Conservation (phyloP, 2,888 invertebrate genomes). For the Zaprionus lineosus region DNA sequence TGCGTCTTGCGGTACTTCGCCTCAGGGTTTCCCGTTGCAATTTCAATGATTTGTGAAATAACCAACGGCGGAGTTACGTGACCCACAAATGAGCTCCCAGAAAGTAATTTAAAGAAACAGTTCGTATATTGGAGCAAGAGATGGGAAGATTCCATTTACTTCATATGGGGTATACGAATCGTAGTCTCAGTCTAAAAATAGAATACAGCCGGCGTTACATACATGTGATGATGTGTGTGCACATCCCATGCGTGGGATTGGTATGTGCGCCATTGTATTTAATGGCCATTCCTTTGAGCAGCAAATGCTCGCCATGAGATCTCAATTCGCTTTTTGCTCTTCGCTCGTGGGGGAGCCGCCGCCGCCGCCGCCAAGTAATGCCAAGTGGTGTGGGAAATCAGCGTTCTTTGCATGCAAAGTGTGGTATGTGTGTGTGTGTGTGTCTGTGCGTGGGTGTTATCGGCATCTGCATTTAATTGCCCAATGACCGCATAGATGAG, state of each 20-base stretch:
- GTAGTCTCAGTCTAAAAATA: slow-evolving; percentile 51
- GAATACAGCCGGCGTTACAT: slow-evolving; percentile 26
- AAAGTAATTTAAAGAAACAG: too few species aligned
- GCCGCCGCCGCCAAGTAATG: too few species aligned
- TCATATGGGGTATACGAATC: background rate
- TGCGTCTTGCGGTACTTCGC: slow-evolving; percentile 10
- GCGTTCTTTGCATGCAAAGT: slow-evolving; percentile 28
- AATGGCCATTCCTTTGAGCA: slow-evolving; percentile 31
- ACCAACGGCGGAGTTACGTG: slow-evolving; percentile 13
- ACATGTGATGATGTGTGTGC: slow-evolving; percentile 22
- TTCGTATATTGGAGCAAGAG: too few species aligned
- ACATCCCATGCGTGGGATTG: slow-evolving; percentile 64
- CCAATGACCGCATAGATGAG: slow-evolving; percentile 26
- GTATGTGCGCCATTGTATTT: slow-evolving; percentile 56
- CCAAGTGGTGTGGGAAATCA: slow-evolving; percentile 25
- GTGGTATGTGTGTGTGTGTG: background rate
- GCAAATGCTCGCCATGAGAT: slow-evolving; percentile 38
- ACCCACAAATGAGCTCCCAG: slow-evolving; percentile 29
- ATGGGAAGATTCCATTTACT: slow-evolving; percentile 11
- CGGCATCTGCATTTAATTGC: slow-evolving; percentile 54
- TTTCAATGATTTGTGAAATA: slow-evolving; percentile 58
- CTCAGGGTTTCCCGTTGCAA: slow-evolving; percentile 17
- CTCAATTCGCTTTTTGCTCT: too few species aligned
- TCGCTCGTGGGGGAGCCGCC: slow-evolving; percentile 48
- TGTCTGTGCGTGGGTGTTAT: slow-evolving; percentile 3